Evolutionary conservation across 2,888 invertebrate species (phyloP), one percentile per base, ranked within the genome.

Genomic region (Teleiodes luculella): DNA sequence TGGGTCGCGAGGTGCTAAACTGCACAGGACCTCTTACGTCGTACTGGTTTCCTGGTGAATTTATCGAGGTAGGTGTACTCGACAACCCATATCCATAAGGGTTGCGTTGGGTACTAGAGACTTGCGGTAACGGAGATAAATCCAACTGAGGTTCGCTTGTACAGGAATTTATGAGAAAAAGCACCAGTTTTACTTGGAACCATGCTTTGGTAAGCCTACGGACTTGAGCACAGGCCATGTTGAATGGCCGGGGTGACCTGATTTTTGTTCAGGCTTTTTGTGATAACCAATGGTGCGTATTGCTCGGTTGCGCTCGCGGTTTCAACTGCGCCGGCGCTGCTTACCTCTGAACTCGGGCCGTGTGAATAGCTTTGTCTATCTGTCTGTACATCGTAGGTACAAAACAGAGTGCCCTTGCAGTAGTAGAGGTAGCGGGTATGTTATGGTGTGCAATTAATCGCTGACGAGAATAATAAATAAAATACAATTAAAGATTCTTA

Each of bases 111-210:
- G 82, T 72, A 64, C 66, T 61, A 18, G 82, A 77, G 18, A 66
- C 50, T 77, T 81, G 67, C 74, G 81, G 46, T 37, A 91, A 67
- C 0, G 91, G 92, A 1, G 92, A 92, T 45, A 92, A 67, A 65
- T 92, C 92, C 46, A 92, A 70, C 64, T 93, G 92, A 0, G 90
- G 82, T 31, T 75, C 68, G 1, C 75, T 72, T 49, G 61, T 59
- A 53, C 71, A 70, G 53, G 70, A 55, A 7, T 65, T 53, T 3
- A 68, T 36, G 7, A 72, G 30, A 31, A 72, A 43, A 18, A 75
- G 55, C 56, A 81, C 66, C 57, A 84, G 57, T 57, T 70, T 62
- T 54, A 82, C 56, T 66, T 72, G 70, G 52, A 76, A 67, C 73
- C 76, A 78, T 62, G 72, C 74, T 62, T 64, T 72, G 35, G 74